phyloP scores from a whole-genome alignment of 2,888 invertebrate genomes.

The Drosophila kanekoi region DNA sequence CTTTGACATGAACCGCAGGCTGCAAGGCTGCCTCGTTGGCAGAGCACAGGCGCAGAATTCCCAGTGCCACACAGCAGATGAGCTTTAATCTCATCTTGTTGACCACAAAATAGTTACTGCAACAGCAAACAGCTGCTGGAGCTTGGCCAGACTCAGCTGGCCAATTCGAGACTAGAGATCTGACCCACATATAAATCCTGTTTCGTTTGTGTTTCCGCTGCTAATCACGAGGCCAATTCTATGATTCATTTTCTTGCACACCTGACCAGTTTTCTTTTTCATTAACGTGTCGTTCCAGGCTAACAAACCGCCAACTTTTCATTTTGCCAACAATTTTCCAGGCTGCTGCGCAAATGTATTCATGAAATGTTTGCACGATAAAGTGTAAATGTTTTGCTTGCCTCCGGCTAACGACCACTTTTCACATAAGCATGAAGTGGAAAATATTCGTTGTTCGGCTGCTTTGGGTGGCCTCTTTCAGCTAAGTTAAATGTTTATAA shows the following conservation, averaged over 20 bases:
- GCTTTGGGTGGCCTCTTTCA: not conserved
- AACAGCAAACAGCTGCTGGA: slow-evolving; percentile 9
- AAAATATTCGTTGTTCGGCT: slow-evolving; percentile 20
- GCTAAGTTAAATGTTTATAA: not conserved
- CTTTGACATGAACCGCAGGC: not conserved
- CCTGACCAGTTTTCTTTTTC: slow-evolving; percentile 45
- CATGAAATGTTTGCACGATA: slow-evolving; percentile 66
- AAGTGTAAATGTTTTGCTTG: slow-evolving; percentile 53
- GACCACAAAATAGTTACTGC: slow-evolving; percentile 34
- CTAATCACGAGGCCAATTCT: slow-evolving; percentile 19
- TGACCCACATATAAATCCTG: slow-evolving; percentile 44
- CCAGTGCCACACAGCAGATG: slow-evolving; percentile 19
- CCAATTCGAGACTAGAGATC: not conserved
- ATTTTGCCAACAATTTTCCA: slow-evolving; percentile 54
- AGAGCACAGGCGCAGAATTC: not conserved
- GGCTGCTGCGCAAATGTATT: slow-evolving; percentile 64
- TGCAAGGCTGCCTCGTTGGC: not conserved
- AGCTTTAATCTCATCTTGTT: slow-evolving; percentile 57
- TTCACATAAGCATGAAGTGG: slow-evolving; percentile 18
- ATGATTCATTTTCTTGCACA: slow-evolving; percentile 17
- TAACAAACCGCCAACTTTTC: slow-evolving; percentile 46
- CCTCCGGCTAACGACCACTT: slow-evolving; percentile 29
- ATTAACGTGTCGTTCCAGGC: slow-evolving; percentile 4
- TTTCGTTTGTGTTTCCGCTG: slow-evolving; percentile 11
- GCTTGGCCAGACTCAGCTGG: not conserved